Evolutionary conservation across 2,797 vertebrate species (phyloP), one percentile per base, ranked within the genome.

Genomic region (Pteropus rufus): DNA sequence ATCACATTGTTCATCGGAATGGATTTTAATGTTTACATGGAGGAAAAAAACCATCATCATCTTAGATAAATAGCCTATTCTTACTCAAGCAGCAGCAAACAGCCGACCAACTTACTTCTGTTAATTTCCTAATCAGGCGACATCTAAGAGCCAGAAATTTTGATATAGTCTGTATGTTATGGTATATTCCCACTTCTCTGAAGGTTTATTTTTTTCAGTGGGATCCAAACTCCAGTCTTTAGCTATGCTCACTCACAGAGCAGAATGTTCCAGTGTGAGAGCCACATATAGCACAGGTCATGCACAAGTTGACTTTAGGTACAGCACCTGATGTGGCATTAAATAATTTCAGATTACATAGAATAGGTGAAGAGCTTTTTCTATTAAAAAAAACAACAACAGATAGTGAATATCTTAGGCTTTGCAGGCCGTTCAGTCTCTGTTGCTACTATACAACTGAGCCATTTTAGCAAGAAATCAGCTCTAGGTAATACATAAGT

Each of bases 21-120:
- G 77, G 73, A 83, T 79, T 96, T 91, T 72, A 83, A 70, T 89
- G 93, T 95, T 89, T 91, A 72, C 79, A 16, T 67, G 79, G 36
- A 76, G 15, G 1, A 70, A 91, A 56, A n/a, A 24, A 10, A 1
- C 19, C 11, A 52, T 12, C 21, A 18, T 24, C 26, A 18, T 46
- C 4, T 34, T 52, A 85, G n/a, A 95, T 60, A 54, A 92, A 76
- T 58, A 79, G 58, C 15, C 49, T n/a, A 3, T 81, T 81, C 44
- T 90, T 88, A 10, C 56, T 39, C 18, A 93, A 73, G 41, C 31
- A 84, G 85, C 39, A 70, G 23, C 34, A 46, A 91, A 73, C 24
- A 79, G 36, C 49, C 77, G 56, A 76, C 56, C 29, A 21, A 73
- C 24, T 52, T 75, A 41, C 31, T 77, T 72, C 24, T 84, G 54